A percentile compares a stretch with the other conserved stretches of the same genome.
Conservation (phyloP, 2,888 invertebrate genomes). For the Noctua janthe region DNA sequence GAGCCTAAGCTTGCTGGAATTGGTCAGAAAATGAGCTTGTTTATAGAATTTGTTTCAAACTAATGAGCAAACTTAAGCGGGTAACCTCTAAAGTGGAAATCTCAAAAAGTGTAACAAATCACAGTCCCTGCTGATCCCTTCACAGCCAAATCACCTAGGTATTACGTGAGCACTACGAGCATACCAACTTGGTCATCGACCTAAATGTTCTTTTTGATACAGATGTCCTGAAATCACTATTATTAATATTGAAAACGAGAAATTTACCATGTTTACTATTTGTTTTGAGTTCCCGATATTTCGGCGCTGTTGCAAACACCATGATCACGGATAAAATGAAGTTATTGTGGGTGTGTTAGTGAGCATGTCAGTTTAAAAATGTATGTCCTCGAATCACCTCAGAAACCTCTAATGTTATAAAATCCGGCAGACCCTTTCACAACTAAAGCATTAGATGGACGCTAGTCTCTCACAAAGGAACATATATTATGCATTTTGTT, state of each 20-base stretch:
- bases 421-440: neutral
- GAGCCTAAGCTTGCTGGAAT: neutral
- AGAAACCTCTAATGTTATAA: neutral
- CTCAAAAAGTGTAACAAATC: neutral
- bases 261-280: too few relatives aligned
- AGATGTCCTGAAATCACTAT: neutral
- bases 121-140: neutral
- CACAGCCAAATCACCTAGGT: too few relatives aligned
- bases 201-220: too few relatives aligned
- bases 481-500: too few relatives aligned
- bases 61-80: too few relatives aligned
- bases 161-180: neutral
- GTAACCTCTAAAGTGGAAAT: too few relatives aligned
- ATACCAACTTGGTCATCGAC: too few relatives aligned
- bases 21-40: neutral
- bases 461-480: too few relatives aligned
- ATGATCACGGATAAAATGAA: too few relatives aligned
- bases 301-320: too few relatives aligned
- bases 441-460: neutral
- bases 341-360: too few relatives aligned
- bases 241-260: too few relatives aligned
- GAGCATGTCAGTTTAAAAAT: neutral
- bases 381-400: neutral
- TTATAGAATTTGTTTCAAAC: neutral
- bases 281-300: neutral